These are phyloP conservation scores for Tricholauxania praeusta DNA, from an alignment of 2,888 invertebrate species.

Conservation along the genomic window DNA sequence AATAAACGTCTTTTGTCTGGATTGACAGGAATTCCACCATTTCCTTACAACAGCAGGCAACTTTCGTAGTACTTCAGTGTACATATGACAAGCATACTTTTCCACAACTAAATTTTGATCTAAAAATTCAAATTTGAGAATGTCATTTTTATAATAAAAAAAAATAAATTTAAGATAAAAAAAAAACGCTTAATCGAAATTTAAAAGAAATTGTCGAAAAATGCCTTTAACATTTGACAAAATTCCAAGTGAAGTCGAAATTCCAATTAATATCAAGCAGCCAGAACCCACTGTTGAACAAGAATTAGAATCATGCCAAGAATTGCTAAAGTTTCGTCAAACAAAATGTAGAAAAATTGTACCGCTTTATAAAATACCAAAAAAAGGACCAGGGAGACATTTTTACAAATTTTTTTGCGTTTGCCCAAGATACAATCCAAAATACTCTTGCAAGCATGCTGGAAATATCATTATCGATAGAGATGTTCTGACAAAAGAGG, in stretches of 20 bases:
- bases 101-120: slow-evolving; percentile 58
- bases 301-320: slow-evolving; percentile 57
- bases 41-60: slow-evolving; percentile 81
- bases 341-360: slow-evolving; percentile 56
- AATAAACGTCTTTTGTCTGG: slow-evolving; percentile 74
- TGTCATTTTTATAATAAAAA: slow-evolving; percentile 23
- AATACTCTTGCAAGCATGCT: slow-evolving; percentile 59
- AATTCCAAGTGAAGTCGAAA: slow-evolving; percentile 49
- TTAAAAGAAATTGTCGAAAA: slow-evolving; percentile 28
- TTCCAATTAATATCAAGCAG: background rate
- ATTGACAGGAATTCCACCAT: slow-evolving; percentile 81
- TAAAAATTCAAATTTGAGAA: slow-evolving; percentile 42
- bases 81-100: slow-evolving; percentile 75
- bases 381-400: slow-evolving; percentile 48
- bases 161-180: slow-evolving; percentile 11
- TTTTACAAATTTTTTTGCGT: slow-evolving; percentile 56
- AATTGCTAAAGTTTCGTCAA: slow-evolving; percentile 54
- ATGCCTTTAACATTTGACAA: slow-evolving; percentile 49
- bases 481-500: slow-evolving; percentile 61
- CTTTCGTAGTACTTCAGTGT: slow-evolving; percentile 73
- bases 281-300: slow-evolving; percentile 53
- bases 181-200: slow-evolving; percentile 42
- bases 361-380: slow-evolving; percentile 50
- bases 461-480: slow-evolving; percentile 63
- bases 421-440: slow-evolving; percentile 56